Conservation (phyloP, 2,888 invertebrate genomes). For the Drosophila sordidula region DNA sequence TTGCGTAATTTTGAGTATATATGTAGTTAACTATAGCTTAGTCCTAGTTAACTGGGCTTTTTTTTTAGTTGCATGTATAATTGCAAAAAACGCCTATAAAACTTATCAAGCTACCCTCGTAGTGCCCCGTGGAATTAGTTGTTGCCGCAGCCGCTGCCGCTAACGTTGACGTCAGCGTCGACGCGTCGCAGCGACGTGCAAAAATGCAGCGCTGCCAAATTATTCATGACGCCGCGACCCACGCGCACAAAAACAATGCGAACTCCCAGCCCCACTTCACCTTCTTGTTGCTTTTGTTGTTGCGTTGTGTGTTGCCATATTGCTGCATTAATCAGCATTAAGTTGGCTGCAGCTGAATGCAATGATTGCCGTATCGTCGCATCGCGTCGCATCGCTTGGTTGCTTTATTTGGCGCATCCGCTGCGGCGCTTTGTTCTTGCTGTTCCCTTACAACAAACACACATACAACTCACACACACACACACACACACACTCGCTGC, state of each 20-base stretch:
- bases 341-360: conserved; percentile 43
- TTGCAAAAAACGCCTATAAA: no score
- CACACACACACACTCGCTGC: conserved; percentile 1
- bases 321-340: conserved; percentile 50
- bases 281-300: conserved; percentile 17
- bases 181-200: conserved; percentile 57
- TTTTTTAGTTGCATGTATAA: no score
- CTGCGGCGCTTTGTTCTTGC: conserved; percentile 59
- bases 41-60: no score
- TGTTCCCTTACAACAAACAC: neutral
- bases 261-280: neutral
- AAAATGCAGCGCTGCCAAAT: conserved; percentile 70
- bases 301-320: conserved; percentile 34
- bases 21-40: no score
- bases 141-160: conserved; percentile 2
- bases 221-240: conserved; percentile 51
- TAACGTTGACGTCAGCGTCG: conserved; percentile 4
- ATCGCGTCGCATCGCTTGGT: conserved; percentile 36
- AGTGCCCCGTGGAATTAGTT: conserved; percentile 9
- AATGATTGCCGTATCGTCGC: conserved; percentile 41
- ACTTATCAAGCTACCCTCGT: conserved; percentile 29
- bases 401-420: conserved; percentile 73
- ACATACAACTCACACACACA: neutral
- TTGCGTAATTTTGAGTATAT: no score
- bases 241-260: conserved; percentile 19